Evolutionary conservation across 2,797 vertebrate species (phyloP).

Genomic region (Rhodeus uyekii): DNA sequence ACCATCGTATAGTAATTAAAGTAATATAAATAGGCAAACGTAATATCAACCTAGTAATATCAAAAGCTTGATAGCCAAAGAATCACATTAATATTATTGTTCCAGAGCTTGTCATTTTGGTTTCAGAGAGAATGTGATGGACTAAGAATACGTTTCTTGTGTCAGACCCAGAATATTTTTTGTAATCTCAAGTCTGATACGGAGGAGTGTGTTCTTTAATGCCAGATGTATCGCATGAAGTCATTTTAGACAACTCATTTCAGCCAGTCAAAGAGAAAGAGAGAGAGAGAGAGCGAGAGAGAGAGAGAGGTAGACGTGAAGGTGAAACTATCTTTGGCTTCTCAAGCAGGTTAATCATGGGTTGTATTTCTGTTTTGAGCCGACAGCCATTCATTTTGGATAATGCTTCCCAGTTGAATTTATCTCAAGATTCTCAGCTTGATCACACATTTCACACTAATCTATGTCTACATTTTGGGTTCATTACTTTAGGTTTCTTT

Average conservation of each 20-base stretch:
- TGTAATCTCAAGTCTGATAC: constrained; percentile 44
- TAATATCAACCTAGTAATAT: too few relatives aligned
- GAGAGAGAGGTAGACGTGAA: background rate
- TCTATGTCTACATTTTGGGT: constrained; percentile 3
- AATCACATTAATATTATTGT: constrained; percentile 24
- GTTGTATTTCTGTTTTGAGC: constrained; percentile 33
- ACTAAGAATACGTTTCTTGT: constrained; percentile 39
- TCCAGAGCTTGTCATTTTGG: constrained; percentile 18
- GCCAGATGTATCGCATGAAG: constrained; percentile 34
- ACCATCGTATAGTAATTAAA: background rate
- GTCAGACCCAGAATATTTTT: constrained; percentile 34
- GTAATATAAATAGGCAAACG: too few relatives aligned
- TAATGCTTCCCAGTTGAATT: constrained; percentile 5
- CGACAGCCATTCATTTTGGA: constrained; percentile 23
- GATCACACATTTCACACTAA: background rate
- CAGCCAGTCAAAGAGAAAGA: background rate
- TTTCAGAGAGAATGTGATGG: constrained; percentile 20
- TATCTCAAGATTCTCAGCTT: constrained; percentile 3
- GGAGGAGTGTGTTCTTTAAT: constrained; percentile 7
- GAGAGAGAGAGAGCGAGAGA: background rate
- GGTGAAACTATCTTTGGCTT: constrained; percentile 11
- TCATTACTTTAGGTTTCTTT: constrained; percentile 24
- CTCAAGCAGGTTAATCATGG: constrained; percentile 36
- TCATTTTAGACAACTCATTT: background rate
- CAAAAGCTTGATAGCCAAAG: background rate